Conservation (phyloP, 2,888 invertebrate genomes). For the Incurvaria masculella region DNA sequence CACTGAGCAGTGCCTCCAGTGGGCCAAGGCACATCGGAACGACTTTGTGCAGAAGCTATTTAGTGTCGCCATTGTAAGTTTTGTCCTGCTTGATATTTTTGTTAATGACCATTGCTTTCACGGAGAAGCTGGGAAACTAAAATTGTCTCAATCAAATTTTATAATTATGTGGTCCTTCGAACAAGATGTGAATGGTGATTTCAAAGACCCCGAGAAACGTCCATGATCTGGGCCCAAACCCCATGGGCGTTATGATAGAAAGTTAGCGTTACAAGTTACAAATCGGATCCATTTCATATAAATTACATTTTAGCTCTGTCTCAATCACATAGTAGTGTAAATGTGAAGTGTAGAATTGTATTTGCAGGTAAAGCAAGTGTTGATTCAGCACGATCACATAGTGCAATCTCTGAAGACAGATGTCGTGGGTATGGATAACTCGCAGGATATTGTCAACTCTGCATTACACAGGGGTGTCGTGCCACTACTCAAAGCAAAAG, state of each 20-base stretch:
- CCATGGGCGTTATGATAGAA: too few species aligned
- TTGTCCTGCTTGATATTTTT: too few species aligned
- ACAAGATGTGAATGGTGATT: too few species aligned
- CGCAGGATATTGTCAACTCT: conserved; percentile 35
- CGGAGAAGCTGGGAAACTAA: too few species aligned
- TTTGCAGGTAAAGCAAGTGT: conserved; percentile 37
- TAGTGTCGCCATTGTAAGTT: conserved; percentile 31
- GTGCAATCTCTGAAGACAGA: background rate
- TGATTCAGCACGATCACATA: conserved; percentile 39
- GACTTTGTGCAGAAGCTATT: conserved; percentile 30
- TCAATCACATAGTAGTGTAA: too few species aligned
- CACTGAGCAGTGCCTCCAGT: conserved; percentile 29
- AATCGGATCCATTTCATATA: background rate
- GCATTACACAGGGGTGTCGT: conserved; percentile 32
- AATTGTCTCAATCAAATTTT: too few species aligned
- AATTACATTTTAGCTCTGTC: conserved; percentile 3
- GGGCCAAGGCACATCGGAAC: conserved; percentile 32
- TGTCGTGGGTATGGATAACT: conserved; percentile 18
- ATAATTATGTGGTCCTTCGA: too few species aligned
- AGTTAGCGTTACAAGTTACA: too few species aligned
- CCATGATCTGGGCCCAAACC: too few species aligned
- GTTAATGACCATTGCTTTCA: too few species aligned
- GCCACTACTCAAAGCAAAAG: conserved; percentile 31
- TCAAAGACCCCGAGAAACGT: too few species aligned
- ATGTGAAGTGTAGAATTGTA: too few species aligned